Percentiles rank a stretch among this genome's conserved stretches.
These are phyloP conservation scores for Triplophysa bombifrons DNA, from an alignment of 2,797 vertebrate species.

Conservation along the genomic window DNA sequence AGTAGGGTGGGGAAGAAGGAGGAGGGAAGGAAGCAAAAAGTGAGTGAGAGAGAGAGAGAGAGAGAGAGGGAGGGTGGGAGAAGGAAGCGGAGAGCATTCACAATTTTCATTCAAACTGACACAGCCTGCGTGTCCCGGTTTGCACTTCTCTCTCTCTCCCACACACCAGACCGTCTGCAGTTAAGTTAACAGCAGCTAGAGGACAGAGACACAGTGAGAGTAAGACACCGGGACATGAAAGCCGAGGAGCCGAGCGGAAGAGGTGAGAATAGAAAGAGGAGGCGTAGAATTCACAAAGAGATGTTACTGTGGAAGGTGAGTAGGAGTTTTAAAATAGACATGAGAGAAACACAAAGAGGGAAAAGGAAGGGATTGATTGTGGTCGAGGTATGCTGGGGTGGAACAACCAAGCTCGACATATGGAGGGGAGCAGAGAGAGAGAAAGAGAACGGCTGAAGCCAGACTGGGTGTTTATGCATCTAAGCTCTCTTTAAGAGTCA, in stretches of 20 bases:
- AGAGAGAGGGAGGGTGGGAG: slow-evolving; percentile 54
- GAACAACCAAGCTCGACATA: slow-evolving; percentile 52
- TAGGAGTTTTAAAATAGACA: slow-evolving; percentile 61
- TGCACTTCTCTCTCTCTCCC: slow-evolving; percentile 69
- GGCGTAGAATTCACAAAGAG: slow-evolving; percentile 31
- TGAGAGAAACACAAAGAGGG: slow-evolving; percentile 50
- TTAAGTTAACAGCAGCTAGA: slow-evolving; percentile 69
- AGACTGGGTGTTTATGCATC: slow-evolving; percentile 57
- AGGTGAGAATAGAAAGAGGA: slow-evolving; percentile 25
- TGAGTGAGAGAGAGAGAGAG: slow-evolving; percentile 47
- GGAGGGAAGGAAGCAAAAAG: slow-evolving; percentile 35
- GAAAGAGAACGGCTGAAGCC: slow-evolving; percentile 40
- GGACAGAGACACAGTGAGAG: slow-evolving; percentile 60
- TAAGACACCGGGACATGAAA: slow-evolving; percentile 42
- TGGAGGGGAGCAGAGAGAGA: slow-evolving; percentile 49
- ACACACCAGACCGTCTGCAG: slow-evolving; percentile 72
- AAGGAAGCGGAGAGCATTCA: slow-evolving; percentile 71
- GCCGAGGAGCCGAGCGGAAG: slow-evolving; percentile 30
- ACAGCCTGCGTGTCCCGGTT: slow-evolving; percentile 77
- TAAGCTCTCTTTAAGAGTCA: slow-evolving; percentile 40
- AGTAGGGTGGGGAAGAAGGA: slow-evolving; percentile 67
- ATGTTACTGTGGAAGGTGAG: slow-evolving; percentile 50
- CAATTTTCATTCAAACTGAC: slow-evolving; percentile 83
- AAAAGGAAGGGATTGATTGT: slow-evolving; percentile 53
- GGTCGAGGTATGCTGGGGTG: slow-evolving; percentile 68